These are phyloP conservation scores for Sceloporus undulatus DNA, from an alignment of 2,113 vertebrate genomes.

Conservation along the genomic window DNA sequence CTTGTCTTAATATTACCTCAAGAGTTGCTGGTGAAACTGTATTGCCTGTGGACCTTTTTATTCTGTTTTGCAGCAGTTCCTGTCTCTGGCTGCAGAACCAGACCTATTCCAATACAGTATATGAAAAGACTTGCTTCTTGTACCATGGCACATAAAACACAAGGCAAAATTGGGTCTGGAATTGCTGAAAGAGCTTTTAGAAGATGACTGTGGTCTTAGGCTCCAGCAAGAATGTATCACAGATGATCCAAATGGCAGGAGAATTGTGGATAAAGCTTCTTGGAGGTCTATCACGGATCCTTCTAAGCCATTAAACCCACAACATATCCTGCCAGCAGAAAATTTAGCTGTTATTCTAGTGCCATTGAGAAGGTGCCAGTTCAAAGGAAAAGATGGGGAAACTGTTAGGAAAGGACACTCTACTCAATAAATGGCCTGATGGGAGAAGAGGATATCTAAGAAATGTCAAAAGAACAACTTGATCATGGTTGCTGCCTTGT, in stretches of 20 bases:
- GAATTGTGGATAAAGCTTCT: conserved; percentile 4
- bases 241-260: conserved; percentile 15
- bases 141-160: conserved; percentile 47
- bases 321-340: conserved; percentile 9
- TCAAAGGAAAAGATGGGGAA: conserved; percentile 32
- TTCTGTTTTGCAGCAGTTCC: conserved; percentile 35
- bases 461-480: conserved; percentile 11
- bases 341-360: conserved; percentile 6
- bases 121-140: conserved; percentile 60
- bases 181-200: conserved; percentile 51
- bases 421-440: neutral
- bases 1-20: conserved; percentile 30
- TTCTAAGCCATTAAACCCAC: conserved; percentile 21
- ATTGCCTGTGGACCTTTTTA: conserved; percentile 10
- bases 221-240: conserved; percentile 31
- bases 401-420: neutral
- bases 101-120: conserved; percentile 43
- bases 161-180: conserved; percentile 25
- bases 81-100: conserved; percentile 5
- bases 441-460: neutral
- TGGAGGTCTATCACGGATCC: neutral
- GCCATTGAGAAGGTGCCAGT: neutral
- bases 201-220: conserved; percentile 1
- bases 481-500: neutral
- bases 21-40: conserved; percentile 17